These are phyloP conservation scores for Nematopogon swammerdamellus DNA, from an alignment of 2,888 invertebrate species.

Conservation along the genomic window DNA sequence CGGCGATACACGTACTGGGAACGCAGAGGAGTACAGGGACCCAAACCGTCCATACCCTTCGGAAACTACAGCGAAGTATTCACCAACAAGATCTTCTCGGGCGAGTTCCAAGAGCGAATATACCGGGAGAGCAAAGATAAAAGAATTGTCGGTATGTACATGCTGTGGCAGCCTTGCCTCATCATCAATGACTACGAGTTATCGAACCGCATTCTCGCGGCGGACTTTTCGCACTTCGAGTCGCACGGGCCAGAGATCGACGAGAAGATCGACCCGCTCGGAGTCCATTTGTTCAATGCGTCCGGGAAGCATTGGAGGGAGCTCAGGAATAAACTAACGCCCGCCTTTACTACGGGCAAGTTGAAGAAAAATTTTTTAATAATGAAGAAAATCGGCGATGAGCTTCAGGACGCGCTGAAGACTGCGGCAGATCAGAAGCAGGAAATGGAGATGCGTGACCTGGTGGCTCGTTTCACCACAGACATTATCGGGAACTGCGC, in stretches of 20 bases:
- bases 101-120: not conserved
- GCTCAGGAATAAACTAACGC: no score
- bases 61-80: not conserved
- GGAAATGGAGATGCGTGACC: not conserved
- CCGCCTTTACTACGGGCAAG: no score
- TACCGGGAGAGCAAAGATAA: not conserved
- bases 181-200: not conserved
- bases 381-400: not conserved
- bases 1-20: not conserved
- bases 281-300: not conserved
- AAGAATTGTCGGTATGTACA: not conserved
- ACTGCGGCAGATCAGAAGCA: not conserved
- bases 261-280: not conserved
- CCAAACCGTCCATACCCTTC: not conserved
- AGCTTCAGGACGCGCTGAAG: not conserved
- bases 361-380: not conserved
- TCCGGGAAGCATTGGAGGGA: not conserved
- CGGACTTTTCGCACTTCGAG: not conserved
- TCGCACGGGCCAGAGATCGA: not conserved
- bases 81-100: not conserved
- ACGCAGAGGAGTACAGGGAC: not conserved
- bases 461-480: not conserved
- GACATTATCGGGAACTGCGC: not conserved
- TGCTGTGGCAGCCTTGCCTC: not conserved
- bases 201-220: not conserved